phyloP scores from a whole-genome alignment of 2,113 vertebrate genomes.

The Seriola rivoliana region DNA sequence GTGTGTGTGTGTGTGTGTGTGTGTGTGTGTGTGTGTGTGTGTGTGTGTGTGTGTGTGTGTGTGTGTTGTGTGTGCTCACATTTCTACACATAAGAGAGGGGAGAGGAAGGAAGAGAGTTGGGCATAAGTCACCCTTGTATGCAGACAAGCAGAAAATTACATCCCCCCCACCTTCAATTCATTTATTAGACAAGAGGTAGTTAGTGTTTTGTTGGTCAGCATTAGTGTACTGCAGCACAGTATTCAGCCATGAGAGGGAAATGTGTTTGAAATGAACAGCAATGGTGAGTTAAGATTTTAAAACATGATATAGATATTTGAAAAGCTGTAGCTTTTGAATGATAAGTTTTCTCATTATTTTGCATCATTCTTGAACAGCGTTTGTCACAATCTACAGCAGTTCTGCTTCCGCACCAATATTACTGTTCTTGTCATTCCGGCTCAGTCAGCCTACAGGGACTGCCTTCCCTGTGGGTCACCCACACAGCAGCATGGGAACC shows the following conservation, averaged over 20 bases:
- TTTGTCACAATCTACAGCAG: constrained; percentile 45
- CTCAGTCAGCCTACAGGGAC: constrained; percentile 53
- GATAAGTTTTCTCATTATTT: constrained; percentile 11
- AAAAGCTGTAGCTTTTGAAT: constrained; percentile 10
- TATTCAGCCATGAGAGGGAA: constrained; percentile 49
- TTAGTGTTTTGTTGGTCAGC: constrained; percentile 82
- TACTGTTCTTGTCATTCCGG: constrained; percentile 51
- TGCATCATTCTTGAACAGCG: constrained; percentile 4
- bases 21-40: constrained; percentile 21
- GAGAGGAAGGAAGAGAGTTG: constrained; percentile 66
- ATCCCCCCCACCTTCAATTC: constrained; percentile 75
- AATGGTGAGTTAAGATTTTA: constrained; percentile 1
- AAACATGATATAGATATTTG: not conserved
- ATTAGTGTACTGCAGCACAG: constrained; percentile 63
- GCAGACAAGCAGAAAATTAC: constrained; percentile 88
- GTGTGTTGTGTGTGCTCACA: constrained; percentile 17
- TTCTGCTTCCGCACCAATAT: constrained; percentile 43
- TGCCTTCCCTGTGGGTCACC: constrained; percentile 61
- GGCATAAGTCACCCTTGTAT: constrained; percentile 81
- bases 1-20: constrained; percentile 21
- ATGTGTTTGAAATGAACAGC: constrained; percentile 13
- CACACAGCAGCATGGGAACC: constrained; percentile 64
- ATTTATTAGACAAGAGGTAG: constrained; percentile 78
- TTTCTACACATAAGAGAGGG: constrained; percentile 39
- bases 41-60: constrained; percentile 38